phyloP scores from a whole-genome alignment of 2,113 vertebrate genomes.

The Plestiodon gilberti region DNA sequence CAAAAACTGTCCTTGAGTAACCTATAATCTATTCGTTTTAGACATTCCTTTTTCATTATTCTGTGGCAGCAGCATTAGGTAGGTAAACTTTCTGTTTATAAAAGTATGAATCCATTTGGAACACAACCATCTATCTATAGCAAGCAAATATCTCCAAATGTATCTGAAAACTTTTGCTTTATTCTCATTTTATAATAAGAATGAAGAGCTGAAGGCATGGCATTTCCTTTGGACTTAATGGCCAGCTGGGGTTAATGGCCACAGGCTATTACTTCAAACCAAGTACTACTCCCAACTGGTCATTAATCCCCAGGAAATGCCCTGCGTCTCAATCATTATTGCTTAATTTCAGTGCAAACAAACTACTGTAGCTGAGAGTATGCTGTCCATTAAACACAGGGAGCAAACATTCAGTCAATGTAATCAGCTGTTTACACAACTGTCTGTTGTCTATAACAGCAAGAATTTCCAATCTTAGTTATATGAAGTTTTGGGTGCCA shows the following conservation, averaged over 20 bases:
- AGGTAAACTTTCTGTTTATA: neutral
- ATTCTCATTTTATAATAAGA: conserved; percentile 66
- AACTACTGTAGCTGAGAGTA: conserved; percentile 59
- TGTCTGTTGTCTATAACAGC: conserved; percentile 63
- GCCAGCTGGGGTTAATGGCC: conserved; percentile 72
- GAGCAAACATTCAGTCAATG: conserved; percentile 56
- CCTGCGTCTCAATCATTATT: conserved; percentile 65
- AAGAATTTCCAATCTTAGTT: conserved; percentile 59
- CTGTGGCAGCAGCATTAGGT: neutral
- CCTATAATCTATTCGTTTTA: neutral
- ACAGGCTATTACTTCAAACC: conserved; percentile 61
- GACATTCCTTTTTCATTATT: neutral
- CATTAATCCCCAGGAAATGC: conserved; percentile 70
- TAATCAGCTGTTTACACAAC: conserved; percentile 77
- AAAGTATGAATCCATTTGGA: conserved; percentile 24
- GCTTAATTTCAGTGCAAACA: conserved; percentile 77
- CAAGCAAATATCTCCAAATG: conserved; percentile 17
- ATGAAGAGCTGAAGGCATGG: conserved; percentile 52
- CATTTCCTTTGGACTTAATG: conserved; percentile 71
- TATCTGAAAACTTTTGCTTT: conserved; percentile 31
- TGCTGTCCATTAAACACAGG: conserved; percentile 63
- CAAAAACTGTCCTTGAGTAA: conserved; percentile 31
- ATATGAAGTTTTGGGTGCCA: conserved; percentile 18
- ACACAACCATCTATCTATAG: conserved; percentile 36
- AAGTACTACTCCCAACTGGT: conserved; percentile 65